Evolutionary conservation across 2,888 invertebrate species (phyloP), one percentile per base, ranked within the genome.

Genomic region (Alcis repandata): DNA sequence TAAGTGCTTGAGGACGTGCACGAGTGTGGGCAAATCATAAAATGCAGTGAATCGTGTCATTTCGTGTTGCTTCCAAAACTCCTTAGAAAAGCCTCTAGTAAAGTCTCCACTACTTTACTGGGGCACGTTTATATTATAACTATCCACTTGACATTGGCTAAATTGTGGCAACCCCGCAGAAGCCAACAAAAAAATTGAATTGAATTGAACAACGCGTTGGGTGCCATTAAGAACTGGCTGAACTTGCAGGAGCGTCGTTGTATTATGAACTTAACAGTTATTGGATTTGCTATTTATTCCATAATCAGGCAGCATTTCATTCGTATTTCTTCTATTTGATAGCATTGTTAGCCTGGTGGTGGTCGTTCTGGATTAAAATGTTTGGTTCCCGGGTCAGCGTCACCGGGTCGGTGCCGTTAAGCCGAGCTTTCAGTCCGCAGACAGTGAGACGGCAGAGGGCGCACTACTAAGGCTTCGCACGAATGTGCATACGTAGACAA

Each of bases 271-370:
- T 45, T 10, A 2, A 19, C 10, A 8, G 0, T 10, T 9, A 17
- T 11, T 2, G 1, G 3, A 45, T 10, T 1, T 10, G 6, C 43
- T 17, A 17, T 19, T 19, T 19, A 19, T 43, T 19, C 20, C 10
- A 6, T 20, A 11, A 20, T 10, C 43, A 43, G 10, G 19, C 19
- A 43, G 19, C 0, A 22, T 13, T 13, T 13, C 4, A 10, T 45
- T 19, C 6, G 10, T 46, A 11, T 19, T 36, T 20, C 40, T 22
- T 6, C 15, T 27, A 41, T 11, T 27, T 53, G 3, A 53, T n/a
- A n/a, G n/a, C n/a, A n/a, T n/a, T 53, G 53, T 19, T n/a, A 40
- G 22, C 63, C 56, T 63, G 48, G 67, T 62, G 32, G 41, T 36
- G 10, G 51, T 67, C n/a, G 62, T 62, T 62, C 54, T 59, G 59